A percentile compares a stretch with the other conserved stretches of the same genome.
Conservation (phyloP, 2,797 vertebrate genomes). For the Ceyx erithaca region DNA sequence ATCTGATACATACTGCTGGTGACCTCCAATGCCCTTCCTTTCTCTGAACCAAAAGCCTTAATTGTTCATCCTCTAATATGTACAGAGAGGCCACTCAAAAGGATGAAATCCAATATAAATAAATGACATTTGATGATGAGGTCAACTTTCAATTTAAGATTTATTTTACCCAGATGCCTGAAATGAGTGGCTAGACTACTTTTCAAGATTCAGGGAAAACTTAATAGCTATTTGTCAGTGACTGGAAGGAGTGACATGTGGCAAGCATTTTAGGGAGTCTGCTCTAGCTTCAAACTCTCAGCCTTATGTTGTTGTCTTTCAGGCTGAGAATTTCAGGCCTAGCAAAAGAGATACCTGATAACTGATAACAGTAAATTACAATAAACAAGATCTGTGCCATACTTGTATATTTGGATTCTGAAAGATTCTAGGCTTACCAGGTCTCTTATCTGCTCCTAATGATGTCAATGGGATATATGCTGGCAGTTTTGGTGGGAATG, state of each 20-base stretch:
- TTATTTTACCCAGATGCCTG: constrained; percentile 54
- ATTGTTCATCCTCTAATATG: not conserved
- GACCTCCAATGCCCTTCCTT: constrained; percentile 54
- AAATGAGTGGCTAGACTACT: constrained; percentile 8
- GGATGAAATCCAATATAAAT: constrained; percentile 56
- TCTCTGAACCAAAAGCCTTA: constrained; percentile 39
- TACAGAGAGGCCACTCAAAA: constrained; percentile 6
- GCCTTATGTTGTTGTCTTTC: not conserved
- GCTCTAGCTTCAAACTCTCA: not conserved
- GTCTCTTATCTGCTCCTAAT: not conserved
- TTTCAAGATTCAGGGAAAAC: not conserved
- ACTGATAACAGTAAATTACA: not conserved
- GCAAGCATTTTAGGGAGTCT: not conserved
- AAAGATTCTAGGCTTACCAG: not conserved
- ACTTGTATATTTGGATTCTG: not conserved
- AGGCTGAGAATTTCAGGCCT: not conserved
- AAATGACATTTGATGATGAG: constrained; percentile 57
- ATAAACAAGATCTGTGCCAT: not conserved
- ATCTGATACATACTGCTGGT: not conserved
- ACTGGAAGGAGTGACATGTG: not conserved
- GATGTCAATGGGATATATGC: not conserved
- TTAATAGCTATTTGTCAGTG: not conserved
- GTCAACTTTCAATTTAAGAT: constrained; percentile 35
- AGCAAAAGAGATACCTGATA: not conserved
- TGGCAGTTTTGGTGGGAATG: not conserved